phyloP scores from a whole-genome alignment of 2,888 invertebrate genomes.

The Terebella lapidaria region DNA sequence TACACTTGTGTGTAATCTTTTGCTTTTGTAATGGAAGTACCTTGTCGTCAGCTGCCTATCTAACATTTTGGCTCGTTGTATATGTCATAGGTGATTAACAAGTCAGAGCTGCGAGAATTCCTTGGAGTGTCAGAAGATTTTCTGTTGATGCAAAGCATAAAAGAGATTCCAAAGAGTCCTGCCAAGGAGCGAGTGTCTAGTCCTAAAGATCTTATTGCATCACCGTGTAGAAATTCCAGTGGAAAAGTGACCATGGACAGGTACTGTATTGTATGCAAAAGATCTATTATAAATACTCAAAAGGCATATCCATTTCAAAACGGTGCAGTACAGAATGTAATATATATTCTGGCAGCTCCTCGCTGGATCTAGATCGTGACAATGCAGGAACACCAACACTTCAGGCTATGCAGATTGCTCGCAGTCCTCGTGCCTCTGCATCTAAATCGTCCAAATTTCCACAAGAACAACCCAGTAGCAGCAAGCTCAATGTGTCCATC shows the following conservation, averaged over 20 bases:
- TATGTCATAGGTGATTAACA: constrained; percentile 35
- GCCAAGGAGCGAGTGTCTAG: neutral
- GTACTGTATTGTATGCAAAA: no score
- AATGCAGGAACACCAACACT: constrained; percentile 28
- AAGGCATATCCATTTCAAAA: no score
- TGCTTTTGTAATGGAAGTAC: neutral
- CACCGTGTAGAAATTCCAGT: constrained; percentile 26
- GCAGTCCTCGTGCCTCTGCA: constrained; percentile 29
- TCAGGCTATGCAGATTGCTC: constrained; percentile 16
- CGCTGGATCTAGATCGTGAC: neutral
- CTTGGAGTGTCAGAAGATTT: constrained; percentile 36
- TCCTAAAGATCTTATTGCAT: constrained; percentile 38
- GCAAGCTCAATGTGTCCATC: no score
- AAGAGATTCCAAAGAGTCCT: neutral
- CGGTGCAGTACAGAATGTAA: neutral
- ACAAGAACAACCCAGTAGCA: no score
- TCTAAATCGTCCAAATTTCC: no score
- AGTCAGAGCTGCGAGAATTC: constrained; percentile 33
- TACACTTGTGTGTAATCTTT: no score
- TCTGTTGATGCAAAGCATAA: neutral
- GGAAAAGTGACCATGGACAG: neutral
- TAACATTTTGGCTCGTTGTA: neutral
- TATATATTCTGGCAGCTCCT: constrained; percentile 6
- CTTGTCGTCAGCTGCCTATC: neutral
- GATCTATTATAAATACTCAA: no score